These are phyloP conservation scores for Agrypnia vestita DNA, from an alignment of 1,140 invertebrate species.

Conservation along the genomic window DNA sequence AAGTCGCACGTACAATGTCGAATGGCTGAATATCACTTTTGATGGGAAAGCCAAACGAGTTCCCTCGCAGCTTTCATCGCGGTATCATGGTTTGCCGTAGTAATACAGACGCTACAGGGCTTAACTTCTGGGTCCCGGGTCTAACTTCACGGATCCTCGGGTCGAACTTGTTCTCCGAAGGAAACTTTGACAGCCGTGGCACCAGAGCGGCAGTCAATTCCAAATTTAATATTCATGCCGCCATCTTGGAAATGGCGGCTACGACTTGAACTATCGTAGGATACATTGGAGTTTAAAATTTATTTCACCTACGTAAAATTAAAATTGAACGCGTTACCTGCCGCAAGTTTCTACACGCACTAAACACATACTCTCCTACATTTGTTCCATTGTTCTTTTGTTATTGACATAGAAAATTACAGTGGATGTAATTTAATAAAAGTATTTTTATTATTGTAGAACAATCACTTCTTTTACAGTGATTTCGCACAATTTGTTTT, in stretches of 20 bases:
- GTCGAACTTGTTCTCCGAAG: constrained; percentile 21
- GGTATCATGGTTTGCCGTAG: constrained; percentile 1
- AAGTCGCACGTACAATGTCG: neutral
- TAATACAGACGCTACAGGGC: neutral
- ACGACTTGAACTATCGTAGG: neutral
- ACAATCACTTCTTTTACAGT: too few species aligned
- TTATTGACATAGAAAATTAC: too few species aligned
- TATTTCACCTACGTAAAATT: neutral
- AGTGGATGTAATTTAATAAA: too few species aligned
- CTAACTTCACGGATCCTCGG: constrained; percentile 29
- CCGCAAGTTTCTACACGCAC: neutral
- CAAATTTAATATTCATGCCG: constrained; percentile 47
- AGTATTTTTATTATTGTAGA: too few species aligned
- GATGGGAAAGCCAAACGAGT: neutral
- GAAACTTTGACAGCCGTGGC: constrained; percentile 50
- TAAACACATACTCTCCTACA: neutral
- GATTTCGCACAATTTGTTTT: too few species aligned
- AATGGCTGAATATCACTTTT: neutral
- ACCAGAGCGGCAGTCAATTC: constrained; percentile 45
- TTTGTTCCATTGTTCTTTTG: neutral
- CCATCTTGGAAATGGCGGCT: constrained; percentile 40
- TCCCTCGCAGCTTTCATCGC: neutral
- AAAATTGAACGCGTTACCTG: neutral
- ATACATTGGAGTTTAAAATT: neutral
- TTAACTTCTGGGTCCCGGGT: neutral